These are phyloP conservation scores for Tachysurus vachellii DNA, from an alignment of 2,113 vertebrate species.

Conservation along the genomic window DNA sequence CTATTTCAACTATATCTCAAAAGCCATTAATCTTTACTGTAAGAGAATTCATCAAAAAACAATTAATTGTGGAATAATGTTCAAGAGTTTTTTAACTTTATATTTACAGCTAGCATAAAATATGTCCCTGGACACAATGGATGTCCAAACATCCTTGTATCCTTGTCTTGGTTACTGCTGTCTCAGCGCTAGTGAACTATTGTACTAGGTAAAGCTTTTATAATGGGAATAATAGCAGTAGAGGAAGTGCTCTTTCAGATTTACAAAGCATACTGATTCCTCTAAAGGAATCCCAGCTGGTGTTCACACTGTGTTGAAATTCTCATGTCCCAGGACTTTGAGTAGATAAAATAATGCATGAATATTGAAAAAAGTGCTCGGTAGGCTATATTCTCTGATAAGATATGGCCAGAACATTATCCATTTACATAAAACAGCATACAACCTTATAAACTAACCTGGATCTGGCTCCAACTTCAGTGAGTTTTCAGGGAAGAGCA, in stretches of 20 bases:
- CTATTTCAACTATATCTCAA: no score
- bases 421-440: slow-evolving; percentile 58
- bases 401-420: slow-evolving; percentile 55
- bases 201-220: slow-evolving; percentile 42
- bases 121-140: slow-evolving; percentile 65
- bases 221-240: slow-evolving; percentile 46
- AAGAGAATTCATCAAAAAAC: background rate
- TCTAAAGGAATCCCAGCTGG: slow-evolving; percentile 60
- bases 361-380: background rate
- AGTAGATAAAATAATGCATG: background rate
- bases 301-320: slow-evolving; percentile 65
- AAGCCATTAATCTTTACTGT: background rate
- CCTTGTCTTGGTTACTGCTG: slow-evolving; percentile 55
- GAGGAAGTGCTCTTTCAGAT: slow-evolving; percentile 64
- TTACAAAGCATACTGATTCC: slow-evolving; percentile 67
- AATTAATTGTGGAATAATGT: slow-evolving; percentile 3
- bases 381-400: slow-evolving; percentile 47
- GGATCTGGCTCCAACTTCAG: slow-evolving; percentile 62
- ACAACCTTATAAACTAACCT: slow-evolving; percentile 52
- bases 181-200: slow-evolving; percentile 56
- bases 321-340: slow-evolving; percentile 41
- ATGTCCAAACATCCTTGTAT: slow-evolving; percentile 60
- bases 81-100: slow-evolving; percentile 45
- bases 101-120: slow-evolving; percentile 61
- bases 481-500: slow-evolving; percentile 67